A percentile compares a stretch with the other conserved stretches of the same genome.
Conservation (phyloP, 2,888 invertebrate genomes). For the Synanthedon vespiformis region DNA sequence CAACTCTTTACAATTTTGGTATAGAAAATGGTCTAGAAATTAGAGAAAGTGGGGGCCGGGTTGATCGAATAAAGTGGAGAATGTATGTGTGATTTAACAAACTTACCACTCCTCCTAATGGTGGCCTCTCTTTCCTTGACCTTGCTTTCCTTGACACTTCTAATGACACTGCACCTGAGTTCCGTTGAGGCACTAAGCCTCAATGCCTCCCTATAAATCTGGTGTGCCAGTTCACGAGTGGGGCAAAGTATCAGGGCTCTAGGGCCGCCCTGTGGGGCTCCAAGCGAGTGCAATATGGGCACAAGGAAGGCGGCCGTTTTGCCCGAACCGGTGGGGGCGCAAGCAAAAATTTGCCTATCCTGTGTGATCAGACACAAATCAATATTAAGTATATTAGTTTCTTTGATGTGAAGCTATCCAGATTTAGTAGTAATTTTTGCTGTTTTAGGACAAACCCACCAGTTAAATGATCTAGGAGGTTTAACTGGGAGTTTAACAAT, state of each 20-base stretch:
- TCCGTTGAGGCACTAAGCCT: constrained; percentile 80
- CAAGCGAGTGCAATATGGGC: constrained; percentile 85
- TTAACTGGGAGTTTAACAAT: no score
- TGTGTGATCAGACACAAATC: constrained; percentile 19
- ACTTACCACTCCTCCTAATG: constrained; percentile 80
- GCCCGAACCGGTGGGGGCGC: constrained; percentile 97
- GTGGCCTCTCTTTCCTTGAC: constrained; percentile 80
- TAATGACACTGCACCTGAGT: constrained; percentile 81
- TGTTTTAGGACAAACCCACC: no score
- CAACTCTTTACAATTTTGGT: no score
- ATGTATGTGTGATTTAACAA: neutral
- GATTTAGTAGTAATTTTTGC: no score
- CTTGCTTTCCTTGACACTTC: constrained; percentile 80
- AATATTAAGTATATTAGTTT: no score
- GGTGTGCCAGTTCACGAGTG: constrained; percentile 92
- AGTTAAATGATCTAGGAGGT: no score
- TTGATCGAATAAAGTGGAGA: neutral
- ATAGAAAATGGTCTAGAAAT: constrained; percentile 1
- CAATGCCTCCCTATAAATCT: constrained; percentile 86
- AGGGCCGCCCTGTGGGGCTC: constrained; percentile 79
- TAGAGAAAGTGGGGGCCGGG: neutral
- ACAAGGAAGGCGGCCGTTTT: constrained; percentile 96
- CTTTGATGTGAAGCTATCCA: no score
- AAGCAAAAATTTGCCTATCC: constrained; percentile 88
- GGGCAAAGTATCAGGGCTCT: constrained; percentile 92